Percentiles rank a stretch among this genome's conserved stretches.
These are phyloP conservation scores for Polydrusus cervinus DNA, from an alignment of 2,888 invertebrate genomes.

Conservation along the genomic window DNA sequence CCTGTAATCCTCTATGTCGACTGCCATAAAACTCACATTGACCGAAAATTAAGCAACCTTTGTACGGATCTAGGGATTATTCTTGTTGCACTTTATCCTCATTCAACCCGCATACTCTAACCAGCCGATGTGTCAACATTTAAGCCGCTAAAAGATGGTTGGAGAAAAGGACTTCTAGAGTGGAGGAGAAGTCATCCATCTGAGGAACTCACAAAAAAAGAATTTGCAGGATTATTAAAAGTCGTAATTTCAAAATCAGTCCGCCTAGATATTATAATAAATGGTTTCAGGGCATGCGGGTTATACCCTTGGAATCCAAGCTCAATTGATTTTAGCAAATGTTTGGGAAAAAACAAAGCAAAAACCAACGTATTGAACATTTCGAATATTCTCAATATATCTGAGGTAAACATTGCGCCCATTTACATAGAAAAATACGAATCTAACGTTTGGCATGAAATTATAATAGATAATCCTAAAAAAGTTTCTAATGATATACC, in stretches of 20 bases:
- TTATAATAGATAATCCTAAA: no score
- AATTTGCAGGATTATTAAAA: conserved; percentile 34
- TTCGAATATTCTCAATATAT: no score
- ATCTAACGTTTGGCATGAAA: no score
- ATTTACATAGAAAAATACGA: no score
- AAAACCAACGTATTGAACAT: neutral
- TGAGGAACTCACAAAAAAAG: conserved; percentile 32
- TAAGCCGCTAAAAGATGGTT: conserved; percentile 56
- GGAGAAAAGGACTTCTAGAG: conserved; percentile 52
- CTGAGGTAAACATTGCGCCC: no score
- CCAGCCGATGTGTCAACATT: conserved; percentile 60
- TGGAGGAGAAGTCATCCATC: conserved; percentile 59
- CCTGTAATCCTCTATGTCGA: conserved; percentile 46
- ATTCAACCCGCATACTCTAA: conserved; percentile 56
- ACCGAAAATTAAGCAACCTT: conserved; percentile 43
- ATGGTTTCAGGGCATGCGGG: conserved; percentile 53
- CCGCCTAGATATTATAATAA: conserved; percentile 40
- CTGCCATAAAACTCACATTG: conserved; percentile 46
- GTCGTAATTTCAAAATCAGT: conserved; percentile 28
- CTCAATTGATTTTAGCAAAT: conserved; percentile 45
- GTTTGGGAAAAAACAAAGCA: conserved; percentile 44
- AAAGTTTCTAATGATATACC: no score
- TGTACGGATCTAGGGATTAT: conserved; percentile 52
- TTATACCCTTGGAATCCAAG: conserved; percentile 52
- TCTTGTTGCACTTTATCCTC: conserved; percentile 61